phyloP scores from a whole-genome alignment of 2,888 invertebrate genomes.

The Tipula confusa region DNA sequence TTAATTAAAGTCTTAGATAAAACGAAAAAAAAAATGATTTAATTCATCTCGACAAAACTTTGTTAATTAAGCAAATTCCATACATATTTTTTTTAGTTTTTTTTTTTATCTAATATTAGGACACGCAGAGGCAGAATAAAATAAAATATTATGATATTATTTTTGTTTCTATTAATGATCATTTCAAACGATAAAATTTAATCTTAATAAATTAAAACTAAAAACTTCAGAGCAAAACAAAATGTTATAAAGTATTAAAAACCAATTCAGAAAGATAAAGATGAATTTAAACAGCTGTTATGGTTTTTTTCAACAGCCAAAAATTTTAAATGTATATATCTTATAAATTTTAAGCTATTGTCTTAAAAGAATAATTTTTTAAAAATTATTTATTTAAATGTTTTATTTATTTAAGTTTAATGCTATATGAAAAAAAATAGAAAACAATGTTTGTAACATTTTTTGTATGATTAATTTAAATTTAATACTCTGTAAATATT shows the following conservation, averaged over 20 bases:
- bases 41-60: background rate
- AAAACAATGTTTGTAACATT: background rate
- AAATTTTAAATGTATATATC: background rate
- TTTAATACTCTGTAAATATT: background rate
- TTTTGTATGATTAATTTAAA: background rate
- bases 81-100: no score
- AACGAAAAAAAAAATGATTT: background rate
- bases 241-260: background rate
- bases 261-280: slow-evolving; percentile 3
- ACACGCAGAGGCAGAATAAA: background rate
- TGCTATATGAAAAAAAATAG: background rate
- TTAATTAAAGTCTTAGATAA: slow-evolving; percentile 7
- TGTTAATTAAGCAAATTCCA: slow-evolving; percentile 25
- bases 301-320: slow-evolving; percentile 5
- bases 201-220: slow-evolving; percentile 5
- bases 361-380: background rate
- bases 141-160: background rate
- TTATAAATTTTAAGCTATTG: slow-evolving; percentile 8
- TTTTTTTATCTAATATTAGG: background rate
- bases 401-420: background rate
- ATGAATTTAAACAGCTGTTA: slow-evolving; percentile 15
- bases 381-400: slow-evolving; percentile 12
- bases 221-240: background rate
- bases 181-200: slow-evolving; percentile 9
- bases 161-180: background rate